Evolutionary conservation across 1,140 invertebrate genomes (phyloP), one percentile per base, ranked within the genome.

Genomic region (Drosophila gunungcola): DNA sequence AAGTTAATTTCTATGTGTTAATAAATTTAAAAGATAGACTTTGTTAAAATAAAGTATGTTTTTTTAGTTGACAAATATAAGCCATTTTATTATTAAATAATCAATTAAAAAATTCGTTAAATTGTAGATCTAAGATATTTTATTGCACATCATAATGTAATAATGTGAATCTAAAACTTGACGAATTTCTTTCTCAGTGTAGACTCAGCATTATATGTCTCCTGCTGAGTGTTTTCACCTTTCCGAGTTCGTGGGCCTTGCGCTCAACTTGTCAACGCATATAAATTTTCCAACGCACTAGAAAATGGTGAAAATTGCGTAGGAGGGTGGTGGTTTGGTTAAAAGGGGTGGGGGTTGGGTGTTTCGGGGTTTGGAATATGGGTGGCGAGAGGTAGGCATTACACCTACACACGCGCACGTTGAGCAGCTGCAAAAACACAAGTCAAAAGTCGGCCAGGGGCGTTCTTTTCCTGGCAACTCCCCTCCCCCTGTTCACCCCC

Each of bases 341-440:
- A 21, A n/a, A n/a, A 27, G 3, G 13, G 38, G 38, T 36, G 36
- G 21, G 34, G 16, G 1, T 21, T 21, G 16, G 16, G 16, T 21
- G 16, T 21, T 21, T 21, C 1, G 16, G 13, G 38, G 38, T 1
- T 32, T 34, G 34, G 29, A 25, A 73, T 49, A 11, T 45, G 41
- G 32, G 25, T 12, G 38, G 38, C 12, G 16, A 3, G 11, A 12
- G 25, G 27, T 51, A 13, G 48, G 48, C 29, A 29, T 36, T 38
- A 64, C 42, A 63, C 78, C 56, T 34, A 39, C 48, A 78, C 48
- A 39, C 41, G 51, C 70, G 36, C 39, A 45, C 54, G 51, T 12
- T 45, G 36, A 67, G 56, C 75, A 75, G 76, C 70, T 80, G 80
- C 45, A 78, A 80, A 84, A 84, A 77, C 67, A 84, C 34, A 84